These are phyloP conservation scores for Leucophenga montana DNA, from an alignment of 2,888 invertebrate genomes.

Conservation along the genomic window DNA sequence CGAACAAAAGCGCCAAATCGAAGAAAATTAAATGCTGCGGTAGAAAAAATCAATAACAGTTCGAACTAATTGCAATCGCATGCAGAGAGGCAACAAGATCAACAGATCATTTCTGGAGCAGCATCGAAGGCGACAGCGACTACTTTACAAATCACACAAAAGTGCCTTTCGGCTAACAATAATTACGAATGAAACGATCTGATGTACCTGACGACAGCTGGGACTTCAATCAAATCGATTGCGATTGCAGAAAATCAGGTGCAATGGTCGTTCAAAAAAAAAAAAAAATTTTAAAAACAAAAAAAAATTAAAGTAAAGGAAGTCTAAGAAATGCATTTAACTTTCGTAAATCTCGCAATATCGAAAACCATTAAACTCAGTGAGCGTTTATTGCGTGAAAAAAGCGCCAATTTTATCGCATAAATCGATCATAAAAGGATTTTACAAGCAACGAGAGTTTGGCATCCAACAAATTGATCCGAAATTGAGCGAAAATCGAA, in stretches of 20 bases:
- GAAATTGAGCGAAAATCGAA: slow-evolving; percentile 49
- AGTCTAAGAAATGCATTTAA: slow-evolving; percentile 14
- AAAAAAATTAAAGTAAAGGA: not conserved
- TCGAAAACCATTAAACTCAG: slow-evolving; percentile 27
- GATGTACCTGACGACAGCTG: slow-evolving; percentile 2
- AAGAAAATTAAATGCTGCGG: slow-evolving; percentile 52
- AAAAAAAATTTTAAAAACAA: not conserved
- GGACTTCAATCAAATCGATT: slow-evolving; percentile 8
- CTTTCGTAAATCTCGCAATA: slow-evolving; percentile 25
- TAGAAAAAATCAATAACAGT: slow-evolving; percentile 22
- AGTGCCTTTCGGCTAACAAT: slow-evolving; percentile 18
- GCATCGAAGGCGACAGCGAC: not conserved
- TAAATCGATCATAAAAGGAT: slow-evolving; percentile 36
- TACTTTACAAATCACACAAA: slow-evolving; percentile 25
- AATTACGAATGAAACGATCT: slow-evolving; percentile 3
- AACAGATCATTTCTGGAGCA: not conserved
- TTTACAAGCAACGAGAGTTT: slow-evolving; percentile 39
- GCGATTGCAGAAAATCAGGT: slow-evolving; percentile 14
- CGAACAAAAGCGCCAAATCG: slow-evolving; percentile 27
- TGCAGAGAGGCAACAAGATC: not conserved
- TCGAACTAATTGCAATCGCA: slow-evolving; percentile 22
- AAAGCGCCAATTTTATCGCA: slow-evolving; percentile 24
- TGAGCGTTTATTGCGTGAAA: not conserved
- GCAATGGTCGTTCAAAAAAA: not conserved
- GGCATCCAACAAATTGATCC: slow-evolving; percentile 65